A percentile compares a stretch with the other conserved stretches of the same genome.
These are phyloP conservation scores for Cacatua alba DNA, from an alignment of 2,113 vertebrate genomes.

Conservation along the genomic window DNA sequence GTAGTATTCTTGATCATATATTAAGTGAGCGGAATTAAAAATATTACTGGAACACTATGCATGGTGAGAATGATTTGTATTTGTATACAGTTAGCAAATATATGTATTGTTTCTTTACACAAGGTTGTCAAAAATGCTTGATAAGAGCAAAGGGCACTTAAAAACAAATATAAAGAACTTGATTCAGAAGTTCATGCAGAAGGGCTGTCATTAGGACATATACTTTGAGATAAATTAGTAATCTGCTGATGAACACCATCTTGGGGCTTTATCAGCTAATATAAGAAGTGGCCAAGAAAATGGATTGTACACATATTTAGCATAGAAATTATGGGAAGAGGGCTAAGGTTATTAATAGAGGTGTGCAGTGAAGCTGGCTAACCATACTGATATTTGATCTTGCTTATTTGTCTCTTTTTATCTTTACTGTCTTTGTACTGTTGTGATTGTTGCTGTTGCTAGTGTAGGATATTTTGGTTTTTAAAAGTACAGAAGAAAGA, in stretches of 20 bases:
- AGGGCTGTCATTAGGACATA: background rate
- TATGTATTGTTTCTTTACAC: background rate
- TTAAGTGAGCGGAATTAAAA: background rate
- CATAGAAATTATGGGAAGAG: background rate
- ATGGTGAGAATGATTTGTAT: background rate
- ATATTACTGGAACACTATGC: accelerated
- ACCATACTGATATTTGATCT: background rate
- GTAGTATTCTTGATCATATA: background rate
- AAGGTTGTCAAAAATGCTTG: background rate
- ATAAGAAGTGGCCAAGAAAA: background rate
- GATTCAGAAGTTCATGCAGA: background rate
- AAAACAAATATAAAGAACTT: background rate
- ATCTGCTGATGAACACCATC: background rate
- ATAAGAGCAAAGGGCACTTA: background rate
- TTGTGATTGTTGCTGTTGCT: background rate
- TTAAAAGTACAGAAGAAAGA: background rate
- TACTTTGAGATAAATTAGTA: background rate
- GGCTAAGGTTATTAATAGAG: background rate
- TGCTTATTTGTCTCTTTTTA: background rate
- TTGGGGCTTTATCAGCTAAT: background rate
- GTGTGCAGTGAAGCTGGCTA: background rate
- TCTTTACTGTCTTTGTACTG: background rate
- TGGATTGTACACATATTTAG: background rate
- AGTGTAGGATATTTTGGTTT: accelerated
- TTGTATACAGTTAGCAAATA: background rate